Percentiles rank a stretch among this genome's conserved stretches.
These are phyloP conservation scores for Drosophila grimshawi DNA, from an alignment of 1,140 invertebrate species.

Conservation along the genomic window DNA sequence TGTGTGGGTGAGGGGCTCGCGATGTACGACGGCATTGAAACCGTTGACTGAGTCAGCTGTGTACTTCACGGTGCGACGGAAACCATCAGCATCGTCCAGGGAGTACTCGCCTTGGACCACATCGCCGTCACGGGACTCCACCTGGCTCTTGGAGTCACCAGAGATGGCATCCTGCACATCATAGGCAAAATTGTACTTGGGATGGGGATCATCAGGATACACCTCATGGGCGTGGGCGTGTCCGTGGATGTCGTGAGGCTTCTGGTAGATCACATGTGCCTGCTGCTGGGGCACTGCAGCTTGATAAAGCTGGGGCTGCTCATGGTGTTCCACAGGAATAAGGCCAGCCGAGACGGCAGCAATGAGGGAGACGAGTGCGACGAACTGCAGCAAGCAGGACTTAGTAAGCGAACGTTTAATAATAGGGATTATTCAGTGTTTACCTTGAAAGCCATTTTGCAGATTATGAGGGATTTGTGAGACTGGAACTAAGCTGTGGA, in stretches of 20 bases:
- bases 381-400: slow-evolving; percentile 29
- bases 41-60: slow-evolving; percentile 84
- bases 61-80: slow-evolving; percentile 84
- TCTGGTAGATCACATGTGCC: slow-evolving; percentile 66
- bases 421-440: slow-evolving; percentile 20
- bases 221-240: slow-evolving; percentile 65
- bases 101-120: slow-evolving; percentile 85
- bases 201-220: slow-evolving; percentile 85
- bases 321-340: slow-evolving; percentile 67
- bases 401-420: background rate
- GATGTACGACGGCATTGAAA: slow-evolving; percentile 84
- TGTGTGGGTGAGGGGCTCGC: slow-evolving; percentile 82
- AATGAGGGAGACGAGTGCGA: slow-evolving; percentile 59
- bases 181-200: slow-evolving; percentile 85
- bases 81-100: slow-evolving; percentile 83
- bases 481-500: slow-evolving; percentile 32
- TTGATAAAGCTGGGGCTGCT: slow-evolving; percentile 56
- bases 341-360: slow-evolving; percentile 67
- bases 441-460: slow-evolving; percentile 83
- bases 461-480: slow-evolving; percentile 40
- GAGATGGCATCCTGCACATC: slow-evolving; percentile 86
- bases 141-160: slow-evolving; percentile 87
- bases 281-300: slow-evolving; percentile 53
- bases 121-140: slow-evolving; percentile 87
- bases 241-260: slow-evolving; percentile 68